A percentile compares a stretch with the other conserved stretches of the same genome.
Evolutionary conservation across 1,140 invertebrate genomes (phyloP).

Genomic region (Nasonia vitripennis): DNA sequence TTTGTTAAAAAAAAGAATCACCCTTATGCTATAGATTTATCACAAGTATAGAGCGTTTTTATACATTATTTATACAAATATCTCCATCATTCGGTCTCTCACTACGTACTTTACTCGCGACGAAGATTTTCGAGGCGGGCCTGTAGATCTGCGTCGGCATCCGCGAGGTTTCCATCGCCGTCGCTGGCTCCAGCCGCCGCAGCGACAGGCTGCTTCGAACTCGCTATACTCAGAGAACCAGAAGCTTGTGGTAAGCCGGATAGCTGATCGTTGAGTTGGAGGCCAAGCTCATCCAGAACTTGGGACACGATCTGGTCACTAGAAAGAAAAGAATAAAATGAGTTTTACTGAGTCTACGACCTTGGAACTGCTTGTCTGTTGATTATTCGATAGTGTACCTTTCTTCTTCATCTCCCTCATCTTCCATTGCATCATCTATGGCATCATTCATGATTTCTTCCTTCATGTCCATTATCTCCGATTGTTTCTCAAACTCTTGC

Average conservation of each 20-base stretch:
- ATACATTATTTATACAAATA: constrained; percentile 57
- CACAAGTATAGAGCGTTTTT: constrained; percentile 54
- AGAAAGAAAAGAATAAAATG: constrained; percentile 60
- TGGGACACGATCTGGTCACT: constrained; percentile 93
- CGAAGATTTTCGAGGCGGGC: constrained; percentile 95
- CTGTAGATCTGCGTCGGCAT: constrained; percentile 96
- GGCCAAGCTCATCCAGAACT: constrained; percentile 97
- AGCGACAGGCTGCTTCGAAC: constrained; percentile 76
- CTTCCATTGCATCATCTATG: constrained; percentile 99
- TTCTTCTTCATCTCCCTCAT: constrained; percentile 98
- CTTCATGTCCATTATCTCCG: constrained; percentile 99
- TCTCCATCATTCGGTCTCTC: constrained; percentile 10
- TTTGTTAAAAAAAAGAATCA: constrained; percentile 41
- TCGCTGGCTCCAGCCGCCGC: constrained; percentile 75
- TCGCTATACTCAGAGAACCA: constrained; percentile 68
- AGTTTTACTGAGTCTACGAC: not conserved
- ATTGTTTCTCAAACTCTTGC: constrained; percentile 99
- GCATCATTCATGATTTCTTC: constrained; percentile 99
- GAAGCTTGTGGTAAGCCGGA: constrained; percentile 87
- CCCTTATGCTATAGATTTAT: constrained; percentile 53
- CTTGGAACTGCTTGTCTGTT: constrained; percentile 10
- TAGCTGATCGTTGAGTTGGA: constrained; percentile 93
- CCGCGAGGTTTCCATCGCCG: constrained; percentile 79
- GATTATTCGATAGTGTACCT: constrained; percentile 77
- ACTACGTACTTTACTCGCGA: constrained; percentile 81